Percentiles rank a stretch among this genome's conserved stretches.
Conservation (phyloP, 2,797 vertebrate genomes). For the Bufotes viridis region DNA sequence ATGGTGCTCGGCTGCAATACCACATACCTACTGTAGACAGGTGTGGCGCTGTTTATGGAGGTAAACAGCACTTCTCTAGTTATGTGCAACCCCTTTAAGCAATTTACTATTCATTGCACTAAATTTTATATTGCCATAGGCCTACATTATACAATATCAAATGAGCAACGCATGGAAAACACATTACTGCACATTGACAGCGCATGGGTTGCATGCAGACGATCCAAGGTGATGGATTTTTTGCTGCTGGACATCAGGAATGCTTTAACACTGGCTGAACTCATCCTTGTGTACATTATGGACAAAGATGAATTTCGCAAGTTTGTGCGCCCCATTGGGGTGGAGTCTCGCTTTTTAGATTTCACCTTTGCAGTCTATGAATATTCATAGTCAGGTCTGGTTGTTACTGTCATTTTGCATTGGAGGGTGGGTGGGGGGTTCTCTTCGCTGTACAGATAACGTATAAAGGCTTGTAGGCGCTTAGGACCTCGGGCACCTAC, state of each 20-base stretch:
- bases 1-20: neutral
- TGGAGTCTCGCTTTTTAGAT: neutral
- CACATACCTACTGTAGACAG: neutral
- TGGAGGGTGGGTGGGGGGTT: neutral
- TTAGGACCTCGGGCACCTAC: neutral
- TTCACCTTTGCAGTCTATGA: neutral
- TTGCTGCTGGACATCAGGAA: neutral
- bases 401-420: neutral
- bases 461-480: neutral
- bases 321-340: neutral
- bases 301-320: neutral
- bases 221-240: neutral
- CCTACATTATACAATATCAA: neutral
- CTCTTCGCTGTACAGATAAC: neutral
- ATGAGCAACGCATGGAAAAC: neutral
- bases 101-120: neutral
- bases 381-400: neutral
- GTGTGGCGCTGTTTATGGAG: neutral
- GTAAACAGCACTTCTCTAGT: neutral
- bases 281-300: neutral
- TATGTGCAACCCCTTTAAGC: neutral
- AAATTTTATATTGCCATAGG: neutral
- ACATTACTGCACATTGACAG: neutral
- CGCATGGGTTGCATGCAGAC: slow-evolving; percentile 7
- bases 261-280: neutral